Base-by-base conservation (phyloP, 2,888 invertebrate genomes). In the Agrilus cyanescens region DNA sequence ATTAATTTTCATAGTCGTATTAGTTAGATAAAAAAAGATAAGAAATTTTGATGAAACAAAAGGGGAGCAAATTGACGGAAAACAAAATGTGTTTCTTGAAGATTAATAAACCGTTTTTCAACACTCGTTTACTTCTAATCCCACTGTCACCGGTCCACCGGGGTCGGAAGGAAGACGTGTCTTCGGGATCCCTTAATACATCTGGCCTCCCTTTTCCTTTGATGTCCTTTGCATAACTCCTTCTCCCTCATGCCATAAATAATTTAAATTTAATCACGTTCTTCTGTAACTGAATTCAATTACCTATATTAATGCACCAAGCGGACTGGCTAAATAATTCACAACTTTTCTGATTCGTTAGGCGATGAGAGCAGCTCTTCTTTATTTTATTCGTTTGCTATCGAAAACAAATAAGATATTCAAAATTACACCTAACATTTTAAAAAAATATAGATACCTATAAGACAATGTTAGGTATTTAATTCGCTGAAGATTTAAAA, bases 261-360 rank as follows among this genome's bases (percentile, higher is more conserved):
- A 59, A 65, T 65, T 64, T 62, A 65, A 64, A 65, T 65, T 64
- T 65, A 65, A 64, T 66, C 64, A 60, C 56, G 60, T 58, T 57
- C 54, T 60, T 61, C 59, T 58, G 58, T 52, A 56, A 58, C 60
- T 54, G 56, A 58, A 60, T 61, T 61, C 58, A 63, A 61, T 63
- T 63, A 63, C 59, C 55, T 53, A 54, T 58, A 60, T 60, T 59
- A 60, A 61, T 59, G 58, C 53, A 54, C 48, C 52, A 53, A 55
- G 53, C 53, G 55, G 58, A 57, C 55, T 53, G 55, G 56, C 49
- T 58, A 51, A 55, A 57, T 56, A 53, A 58, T 57, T 56, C 53
- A 58, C 48, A 48, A 43, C 48, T 48, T 43, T 48, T 43, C 44
- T 46, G 49, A 48, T 47, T 47, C 46, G 46, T 48, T 46, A 25